Conservation (phyloP, 2,888 invertebrate species). For the Acrobasis suavella region DNA sequence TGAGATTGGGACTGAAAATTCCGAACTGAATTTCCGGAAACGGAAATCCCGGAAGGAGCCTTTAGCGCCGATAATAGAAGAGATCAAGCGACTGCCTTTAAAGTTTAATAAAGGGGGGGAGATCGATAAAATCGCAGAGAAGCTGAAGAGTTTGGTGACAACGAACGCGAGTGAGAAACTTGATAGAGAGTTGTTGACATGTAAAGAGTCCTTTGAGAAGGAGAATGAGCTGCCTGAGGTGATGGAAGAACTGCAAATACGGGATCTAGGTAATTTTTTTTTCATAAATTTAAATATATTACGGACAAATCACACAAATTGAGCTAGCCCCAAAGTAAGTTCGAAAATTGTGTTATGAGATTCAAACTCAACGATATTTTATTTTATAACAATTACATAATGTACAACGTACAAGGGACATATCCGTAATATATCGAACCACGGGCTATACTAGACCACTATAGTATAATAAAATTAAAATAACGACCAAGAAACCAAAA, state of each 20-base stretch:
- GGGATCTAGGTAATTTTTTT: slow-evolving; percentile 40
- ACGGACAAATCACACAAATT: no score
- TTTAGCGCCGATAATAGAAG: slow-evolving; percentile 70
- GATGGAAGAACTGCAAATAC: slow-evolving; percentile 27
- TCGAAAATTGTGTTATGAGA: no score
- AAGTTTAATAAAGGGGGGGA: slow-evolving; percentile 58
- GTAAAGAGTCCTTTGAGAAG: slow-evolving; percentile 63
- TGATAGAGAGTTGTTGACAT: slow-evolving; percentile 60
- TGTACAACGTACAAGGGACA: no score
- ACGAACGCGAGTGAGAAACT: slow-evolving; percentile 53
- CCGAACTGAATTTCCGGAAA: slow-evolving; percentile 36
- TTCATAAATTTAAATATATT: no score
- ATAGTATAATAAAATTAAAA: no score
- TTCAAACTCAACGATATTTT: no score
- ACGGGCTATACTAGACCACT: no score
- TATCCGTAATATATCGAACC: no score
- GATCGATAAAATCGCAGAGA: slow-evolving; percentile 75
- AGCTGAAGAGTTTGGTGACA: slow-evolving; percentile 63
- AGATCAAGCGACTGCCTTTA: slow-evolving; percentile 64
- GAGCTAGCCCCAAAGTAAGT: no score
- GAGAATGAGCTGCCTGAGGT: slow-evolving; percentile 39
- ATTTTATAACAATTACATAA: no score
- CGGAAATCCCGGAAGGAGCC: slow-evolving; percentile 53
- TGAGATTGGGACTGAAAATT: slow-evolving; percentile 34
- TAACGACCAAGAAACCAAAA: no score